Base-by-base conservation (phyloP, 2,113 vertebrate species). In the Myrmophylax atrothorax region DNA sequence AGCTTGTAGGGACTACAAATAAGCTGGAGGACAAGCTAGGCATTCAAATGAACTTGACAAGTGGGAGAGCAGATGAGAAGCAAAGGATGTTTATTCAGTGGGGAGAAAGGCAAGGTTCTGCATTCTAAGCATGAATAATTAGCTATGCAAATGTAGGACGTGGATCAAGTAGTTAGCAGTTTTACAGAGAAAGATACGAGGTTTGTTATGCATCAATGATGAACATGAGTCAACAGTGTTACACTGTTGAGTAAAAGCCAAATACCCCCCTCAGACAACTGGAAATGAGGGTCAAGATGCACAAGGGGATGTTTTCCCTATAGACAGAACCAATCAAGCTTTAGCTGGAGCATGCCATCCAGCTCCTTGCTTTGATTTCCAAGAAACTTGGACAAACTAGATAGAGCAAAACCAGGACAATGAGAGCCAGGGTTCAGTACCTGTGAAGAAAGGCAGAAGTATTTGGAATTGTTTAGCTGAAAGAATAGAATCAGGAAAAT, bases 31-130 rank as follows among this genome's bases (percentile, higher is more conserved):
- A 70, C 59, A 88, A 67, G 20, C 19, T 33, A 69, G 35, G 92
- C 80, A 94, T 92, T 69, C 67, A 77, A 93, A 94, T 95, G 50
- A 88, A 50, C 33, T 37, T 62, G 31, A 72, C 47, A 89, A 93
- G 47, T 23, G 25, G 37, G 62, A 79, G 90, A 47, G 38, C 25
- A 83, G 50, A 93, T 77, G 31, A 88, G 77, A 94, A 93, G 59
- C 76, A 94, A 33, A 63, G 46, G 33, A 59, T 83, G 55, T 88
- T 93, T 93, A 92, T 86, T 90, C 92, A 84, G 63, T 4, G 38
- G 88, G 87, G 90, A 94, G 60, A 92, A 92, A 94, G n/a, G 38
- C 75, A 91, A 69, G 49, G 75, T 76, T 93, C 82, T 83, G 40
- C 70, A 87, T 82, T 82, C 49, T 91, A 69, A 66, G 70, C 46